phyloP scores from a whole-genome alignment of 1,140 invertebrate species.

The Radopholus similis region DNA sequence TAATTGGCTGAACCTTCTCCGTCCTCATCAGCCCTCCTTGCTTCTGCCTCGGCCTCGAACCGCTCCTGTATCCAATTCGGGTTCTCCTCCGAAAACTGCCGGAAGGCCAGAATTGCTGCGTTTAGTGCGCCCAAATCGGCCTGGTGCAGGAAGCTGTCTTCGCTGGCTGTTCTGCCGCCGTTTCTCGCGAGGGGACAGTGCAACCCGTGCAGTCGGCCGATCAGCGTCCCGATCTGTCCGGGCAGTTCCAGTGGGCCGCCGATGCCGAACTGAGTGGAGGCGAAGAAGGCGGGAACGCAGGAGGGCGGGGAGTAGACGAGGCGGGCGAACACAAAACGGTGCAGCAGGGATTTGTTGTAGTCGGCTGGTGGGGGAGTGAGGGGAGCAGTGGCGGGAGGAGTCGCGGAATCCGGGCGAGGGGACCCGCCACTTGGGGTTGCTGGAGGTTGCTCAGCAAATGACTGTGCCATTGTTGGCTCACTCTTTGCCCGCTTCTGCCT shows the following conservation, averaged over 20 bases:
- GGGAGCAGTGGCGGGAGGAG: no score
- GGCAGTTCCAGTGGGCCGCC: slow-evolving; percentile 26
- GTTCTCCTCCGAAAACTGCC: slow-evolving; percentile 12
- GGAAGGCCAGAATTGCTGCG: background rate
- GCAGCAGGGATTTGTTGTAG: slow-evolving; percentile 1
- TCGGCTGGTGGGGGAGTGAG: no score
- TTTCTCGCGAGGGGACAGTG: background rate
- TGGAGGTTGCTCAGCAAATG: background rate
- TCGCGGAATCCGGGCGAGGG: no score
- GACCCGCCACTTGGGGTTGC: no score
- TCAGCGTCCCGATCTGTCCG: slow-evolving; percentile 19
- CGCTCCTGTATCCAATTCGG: slow-evolving; percentile 25
- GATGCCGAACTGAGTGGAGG: slow-evolving; percentile 18
- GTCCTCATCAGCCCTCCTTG: no score
- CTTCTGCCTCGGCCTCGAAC: slow-evolving; percentile 5
- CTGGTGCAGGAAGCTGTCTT: slow-evolving; percentile 13
- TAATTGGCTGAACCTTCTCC: background rate
- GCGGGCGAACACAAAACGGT: slow-evolving; percentile 36
- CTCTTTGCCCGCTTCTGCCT: background rate
- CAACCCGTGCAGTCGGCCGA: slow-evolving; percentile 32
- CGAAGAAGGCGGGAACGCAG: slow-evolving; percentile 37
- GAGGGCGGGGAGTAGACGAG: slow-evolving; percentile 27
- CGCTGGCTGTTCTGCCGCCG: background rate
- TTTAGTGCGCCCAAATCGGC: slow-evolving; percentile 20
- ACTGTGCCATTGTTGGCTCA: background rate